These are phyloP conservation scores for Channa striata DNA, from an alignment of 2,797 vertebrate species.

Conservation along the genomic window DNA sequence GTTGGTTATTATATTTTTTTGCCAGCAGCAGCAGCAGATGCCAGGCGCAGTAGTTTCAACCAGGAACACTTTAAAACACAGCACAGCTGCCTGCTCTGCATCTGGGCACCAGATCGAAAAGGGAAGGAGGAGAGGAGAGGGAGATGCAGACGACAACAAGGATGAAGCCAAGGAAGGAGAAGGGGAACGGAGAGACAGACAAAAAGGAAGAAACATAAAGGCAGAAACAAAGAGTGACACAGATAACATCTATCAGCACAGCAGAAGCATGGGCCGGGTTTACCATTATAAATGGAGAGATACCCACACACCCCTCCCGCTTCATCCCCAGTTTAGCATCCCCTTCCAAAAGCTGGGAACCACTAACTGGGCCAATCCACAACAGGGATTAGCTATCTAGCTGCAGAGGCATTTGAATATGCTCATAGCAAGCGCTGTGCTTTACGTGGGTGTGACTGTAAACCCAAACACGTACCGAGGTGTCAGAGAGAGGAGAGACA, in stretches of 20 bases:
- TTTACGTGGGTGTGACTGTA: constrained; percentile 73
- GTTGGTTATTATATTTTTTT: constrained; percentile 61
- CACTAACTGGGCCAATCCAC: constrained; percentile 82
- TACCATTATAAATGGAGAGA: constrained; percentile 76
- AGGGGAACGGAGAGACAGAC: constrained; percentile 34
- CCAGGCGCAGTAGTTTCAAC: constrained; percentile 66
- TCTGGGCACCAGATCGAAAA: constrained; percentile 73
- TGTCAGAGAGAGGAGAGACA: constrained; percentile 40
- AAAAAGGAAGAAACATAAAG: constrained; percentile 46
- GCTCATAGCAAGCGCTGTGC: constrained; percentile 58
- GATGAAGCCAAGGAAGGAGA: constrained; percentile 41
- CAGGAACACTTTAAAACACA: constrained; percentile 74
- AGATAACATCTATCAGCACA: constrained; percentile 83
- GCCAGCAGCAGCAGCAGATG: constrained; percentile 72
- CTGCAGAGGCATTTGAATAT: constrained; percentile 76
- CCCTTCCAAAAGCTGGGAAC: constrained; percentile 72
- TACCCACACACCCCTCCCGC: constrained; percentile 57
- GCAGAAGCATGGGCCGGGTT: constrained; percentile 73
- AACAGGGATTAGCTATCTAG: constrained; percentile 77
- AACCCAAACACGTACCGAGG: constrained; percentile 66
- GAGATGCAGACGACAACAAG: constrained; percentile 41
- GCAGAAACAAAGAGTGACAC: constrained; percentile 82
- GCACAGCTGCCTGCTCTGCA: constrained; percentile 77
- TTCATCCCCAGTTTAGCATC: constrained; percentile 66
- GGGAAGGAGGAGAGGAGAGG: constrained; percentile 42